phyloP scores from a whole-genome alignment of 2,888 invertebrate species.

The Lepidochrysops patricia region DNA sequence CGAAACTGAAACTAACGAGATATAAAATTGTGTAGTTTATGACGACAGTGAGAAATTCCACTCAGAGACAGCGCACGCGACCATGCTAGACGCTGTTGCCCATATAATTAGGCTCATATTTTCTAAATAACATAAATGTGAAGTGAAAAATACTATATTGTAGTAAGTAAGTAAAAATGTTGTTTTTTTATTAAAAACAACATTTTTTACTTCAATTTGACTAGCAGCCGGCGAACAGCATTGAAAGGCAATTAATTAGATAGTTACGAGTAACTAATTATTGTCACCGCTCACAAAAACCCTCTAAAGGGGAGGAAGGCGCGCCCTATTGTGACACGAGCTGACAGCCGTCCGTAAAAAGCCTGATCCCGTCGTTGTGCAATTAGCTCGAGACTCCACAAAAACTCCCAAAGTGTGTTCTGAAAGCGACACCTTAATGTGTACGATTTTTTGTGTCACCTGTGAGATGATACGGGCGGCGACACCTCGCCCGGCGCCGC shows the following conservation, averaged over 20 bases:
- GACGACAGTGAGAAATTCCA: background rate
- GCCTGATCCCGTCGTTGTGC: background rate
- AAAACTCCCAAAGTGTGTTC: background rate
- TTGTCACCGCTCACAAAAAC: background rate
- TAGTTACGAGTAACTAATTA: background rate
- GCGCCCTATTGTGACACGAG: background rate
- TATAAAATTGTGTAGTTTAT: background rate
- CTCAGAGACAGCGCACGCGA: background rate
- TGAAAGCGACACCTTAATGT: slow-evolving; percentile 9
- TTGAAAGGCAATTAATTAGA: background rate
- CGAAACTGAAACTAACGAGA: background rate
- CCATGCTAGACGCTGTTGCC: background rate
- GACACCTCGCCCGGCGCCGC: slow-evolving; percentile 12
- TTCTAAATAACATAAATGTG: background rate
- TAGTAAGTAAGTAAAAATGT: too few relatives aligned
- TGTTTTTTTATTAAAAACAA: too few relatives aligned
- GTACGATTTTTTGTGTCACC: background rate
- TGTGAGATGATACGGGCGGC: background rate
- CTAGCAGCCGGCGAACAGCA: background rate
- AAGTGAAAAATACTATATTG: background rate
- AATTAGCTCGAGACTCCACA: background rate
- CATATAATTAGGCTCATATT: background rate
- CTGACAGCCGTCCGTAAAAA: background rate
- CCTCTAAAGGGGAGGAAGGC: background rate
- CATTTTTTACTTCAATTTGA: too few relatives aligned